Evolutionary conservation across 64 coral and sea anemone genomes (phyloP), one percentile per base, ranked within the genome.

Genomic region (Stichodactyla mertensii): DNA sequence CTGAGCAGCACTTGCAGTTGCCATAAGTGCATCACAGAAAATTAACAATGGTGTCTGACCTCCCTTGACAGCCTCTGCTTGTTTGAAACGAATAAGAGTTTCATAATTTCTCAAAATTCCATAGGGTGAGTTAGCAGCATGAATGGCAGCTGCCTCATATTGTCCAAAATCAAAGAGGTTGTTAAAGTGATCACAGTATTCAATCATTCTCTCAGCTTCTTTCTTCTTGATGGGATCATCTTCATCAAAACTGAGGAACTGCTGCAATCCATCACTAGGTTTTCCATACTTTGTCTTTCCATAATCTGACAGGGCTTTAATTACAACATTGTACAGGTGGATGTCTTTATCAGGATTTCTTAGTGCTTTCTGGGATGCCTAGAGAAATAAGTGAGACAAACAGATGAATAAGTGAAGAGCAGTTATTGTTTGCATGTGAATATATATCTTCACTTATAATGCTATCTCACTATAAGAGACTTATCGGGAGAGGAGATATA

Each of bases 171-270:
- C 97, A 89, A 99, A 95, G 27, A 99, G 58, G 83, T 95, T 87
- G 54, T 99, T 99, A 58, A 99, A 99, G 90, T 99, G 93, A 70
- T 99, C 97, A 52, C 91, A 87, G 83, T 99, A 99, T 51, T 94
- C 93, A 53, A 99, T 87, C 19, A 99, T 84, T 51, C 87, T 89
- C 83, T 99, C 97, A 27, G 97, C 93, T 71, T 99, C 97, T 79
- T 99, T 99, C 91, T 99, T 99, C 71, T 99, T 99, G 16, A 95
- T 83, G 9, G 97, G 97, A 88, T 99, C 97, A 84, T 99, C 97
- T 22, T 99, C 97, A 89, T 99, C 97, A 94, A 94, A 89, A 71
- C 70, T 87, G 13, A 92, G 77, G 58, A 95, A 91, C 52, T 87
- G 91, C 53, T 99, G 93, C 55, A 94, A 86, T 55, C 86, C 57